Conservation (phyloP, 2,888 invertebrate species). For the Rhaphigaster nebulosa region DNA sequence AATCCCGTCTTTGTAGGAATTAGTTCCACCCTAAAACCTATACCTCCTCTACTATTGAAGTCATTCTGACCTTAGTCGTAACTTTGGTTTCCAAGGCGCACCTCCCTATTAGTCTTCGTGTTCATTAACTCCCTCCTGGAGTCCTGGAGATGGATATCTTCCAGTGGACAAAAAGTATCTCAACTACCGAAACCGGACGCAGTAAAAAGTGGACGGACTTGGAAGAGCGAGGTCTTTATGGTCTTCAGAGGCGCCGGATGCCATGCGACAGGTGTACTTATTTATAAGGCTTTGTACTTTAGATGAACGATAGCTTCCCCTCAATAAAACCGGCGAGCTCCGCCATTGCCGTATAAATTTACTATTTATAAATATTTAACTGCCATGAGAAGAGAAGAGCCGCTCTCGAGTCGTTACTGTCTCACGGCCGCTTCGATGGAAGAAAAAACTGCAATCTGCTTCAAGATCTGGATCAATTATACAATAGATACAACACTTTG, state of each 20-base stretch:
- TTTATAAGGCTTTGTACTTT: background rate
- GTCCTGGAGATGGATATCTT: background rate
- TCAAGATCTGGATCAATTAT: background rate
- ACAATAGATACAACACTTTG: background rate
- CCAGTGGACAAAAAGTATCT: background rate
- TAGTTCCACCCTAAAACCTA: too few species aligned
- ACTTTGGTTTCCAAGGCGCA: background rate
- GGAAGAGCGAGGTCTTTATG: background rate
- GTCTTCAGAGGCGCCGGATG: background rate
- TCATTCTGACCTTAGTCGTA: background rate
- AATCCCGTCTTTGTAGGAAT: too few species aligned
- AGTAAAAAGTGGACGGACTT: background rate
- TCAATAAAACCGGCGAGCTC: background rate
- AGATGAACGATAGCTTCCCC: background rate
- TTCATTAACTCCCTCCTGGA: background rate
- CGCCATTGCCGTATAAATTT: background rate
- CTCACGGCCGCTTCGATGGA: background rate
- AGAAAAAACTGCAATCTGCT: background rate
- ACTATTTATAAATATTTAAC: slow-evolving; percentile 33
- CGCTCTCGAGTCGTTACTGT: background rate
- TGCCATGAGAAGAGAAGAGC: background rate
- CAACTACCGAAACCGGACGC: background rate
- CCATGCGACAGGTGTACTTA: background rate
- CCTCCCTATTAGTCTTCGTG: background rate
- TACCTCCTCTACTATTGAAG: too few species aligned